phyloP scores from a whole-genome alignment of 2,113 vertebrate species.

The Chaetorhynchus papuensis region DNA sequence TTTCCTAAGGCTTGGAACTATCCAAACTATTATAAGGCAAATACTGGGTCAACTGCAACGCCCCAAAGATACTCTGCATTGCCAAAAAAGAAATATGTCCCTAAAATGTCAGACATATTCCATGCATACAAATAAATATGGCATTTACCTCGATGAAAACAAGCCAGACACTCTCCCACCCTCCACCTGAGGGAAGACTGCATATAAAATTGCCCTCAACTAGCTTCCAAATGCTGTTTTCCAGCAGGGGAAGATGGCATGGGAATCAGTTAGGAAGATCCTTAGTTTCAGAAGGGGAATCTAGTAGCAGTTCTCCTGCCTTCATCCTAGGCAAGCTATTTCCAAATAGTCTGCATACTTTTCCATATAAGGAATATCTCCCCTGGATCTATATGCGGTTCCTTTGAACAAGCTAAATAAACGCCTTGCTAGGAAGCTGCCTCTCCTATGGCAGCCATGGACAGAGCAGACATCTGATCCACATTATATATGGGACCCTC shows the following conservation, averaged over 20 bases:
- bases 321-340: conserved; percentile 64
- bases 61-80: not conserved
- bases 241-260: not conserved
- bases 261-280: not conserved
- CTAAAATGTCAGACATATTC: not conserved
- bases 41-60: not conserved
- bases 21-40: not conserved
- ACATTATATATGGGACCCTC: not conserved
- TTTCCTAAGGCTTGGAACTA: not conserved
- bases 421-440: conserved; percentile 61
- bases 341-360: conserved; percentile 82
- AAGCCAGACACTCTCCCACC: not conserved
- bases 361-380: conserved; percentile 86
- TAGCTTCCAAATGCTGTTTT: not conserved
- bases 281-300: not conserved
- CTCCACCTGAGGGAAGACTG: not conserved
- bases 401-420: conserved; percentile 72
- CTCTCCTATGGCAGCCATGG: conserved; percentile 14
- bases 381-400: conserved; percentile 70
- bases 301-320: conserved; percentile 38
- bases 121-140: not conserved
- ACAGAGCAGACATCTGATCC: conserved; percentile 58
- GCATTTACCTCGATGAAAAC: not conserved
- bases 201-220: not conserved
- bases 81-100: not conserved